phyloP scores from a whole-genome alignment of 2,888 invertebrate species.

The Petrophora chlorosata region DNA sequence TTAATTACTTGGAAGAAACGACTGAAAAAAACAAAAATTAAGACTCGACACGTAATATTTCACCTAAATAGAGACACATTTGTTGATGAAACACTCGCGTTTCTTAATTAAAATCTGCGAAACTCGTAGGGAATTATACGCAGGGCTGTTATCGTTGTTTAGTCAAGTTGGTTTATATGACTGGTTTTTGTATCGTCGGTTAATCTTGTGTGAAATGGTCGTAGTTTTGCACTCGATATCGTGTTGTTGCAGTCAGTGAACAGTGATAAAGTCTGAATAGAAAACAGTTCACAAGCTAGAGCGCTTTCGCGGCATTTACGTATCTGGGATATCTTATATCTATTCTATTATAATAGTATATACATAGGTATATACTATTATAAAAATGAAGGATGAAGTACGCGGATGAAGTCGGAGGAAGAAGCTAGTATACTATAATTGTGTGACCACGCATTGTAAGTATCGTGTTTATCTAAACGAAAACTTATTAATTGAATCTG shows the following conservation, averaged over 20 bases:
- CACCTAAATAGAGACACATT: conserved; percentile 43
- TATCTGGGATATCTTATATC: no score
- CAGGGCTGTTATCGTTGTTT: conserved; percentile 38
- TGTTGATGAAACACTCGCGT: conserved; percentile 40
- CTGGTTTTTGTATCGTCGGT: conserved; percentile 32
- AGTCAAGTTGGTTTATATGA: conserved; percentile 28
- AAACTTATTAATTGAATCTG: no score
- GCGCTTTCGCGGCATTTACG: no score
- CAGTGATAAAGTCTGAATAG: not conserved
- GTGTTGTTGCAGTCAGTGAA: not conserved
- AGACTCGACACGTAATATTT: conserved; percentile 46
- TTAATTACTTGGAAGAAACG: conserved; percentile 38
- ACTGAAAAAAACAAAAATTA: conserved; percentile 46
- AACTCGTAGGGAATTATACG: conserved; percentile 46
- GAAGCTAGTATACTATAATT: no score
- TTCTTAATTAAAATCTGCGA: conserved; percentile 60
- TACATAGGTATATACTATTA: no score
- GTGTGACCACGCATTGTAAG: no score
- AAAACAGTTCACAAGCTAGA: not conserved
- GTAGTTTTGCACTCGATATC: conserved; percentile 38
- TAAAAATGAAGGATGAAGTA: no score
- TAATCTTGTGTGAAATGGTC: conserved; percentile 35
- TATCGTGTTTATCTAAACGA: no score
- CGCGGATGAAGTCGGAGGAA: no score
- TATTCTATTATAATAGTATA: no score